These are phyloP conservation scores for Campoletis raptor DNA, from an alignment of 2,888 invertebrate genomes.

Conservation along the genomic window DNA sequence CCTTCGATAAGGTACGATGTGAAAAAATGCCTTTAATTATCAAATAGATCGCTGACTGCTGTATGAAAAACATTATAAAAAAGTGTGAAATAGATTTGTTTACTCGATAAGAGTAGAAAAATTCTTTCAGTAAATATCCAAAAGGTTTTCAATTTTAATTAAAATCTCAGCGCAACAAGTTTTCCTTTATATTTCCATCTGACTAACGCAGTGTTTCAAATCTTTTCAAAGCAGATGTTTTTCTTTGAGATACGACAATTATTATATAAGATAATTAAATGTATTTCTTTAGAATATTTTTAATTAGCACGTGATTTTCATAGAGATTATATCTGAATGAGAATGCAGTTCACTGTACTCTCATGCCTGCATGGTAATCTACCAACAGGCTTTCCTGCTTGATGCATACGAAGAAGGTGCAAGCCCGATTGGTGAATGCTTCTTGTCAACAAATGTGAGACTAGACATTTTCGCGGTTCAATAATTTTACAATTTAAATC, in stretches of 20 bases:
- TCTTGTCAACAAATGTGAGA: not conserved
- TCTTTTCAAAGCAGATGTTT: not conserved
- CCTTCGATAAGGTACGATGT: not conserved
- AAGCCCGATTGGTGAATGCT: not conserved
- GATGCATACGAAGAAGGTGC: not conserved
- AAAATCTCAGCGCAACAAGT: not conserved
- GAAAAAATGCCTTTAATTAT: no score
- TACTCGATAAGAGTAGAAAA: not conserved
- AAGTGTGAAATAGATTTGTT: not conserved
- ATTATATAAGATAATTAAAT: not conserved
- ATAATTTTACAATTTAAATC: not conserved
- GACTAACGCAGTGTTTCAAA: not conserved
- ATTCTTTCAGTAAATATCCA: no score
- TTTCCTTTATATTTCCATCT: not conserved
- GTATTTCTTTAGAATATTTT: not conserved
- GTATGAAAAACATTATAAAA: not conserved
- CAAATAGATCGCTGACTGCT: not conserved
- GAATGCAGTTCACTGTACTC: constrained; percentile 36
- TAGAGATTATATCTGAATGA: constrained; percentile 10
- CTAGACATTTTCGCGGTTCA: not conserved
- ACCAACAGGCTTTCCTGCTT: constrained; percentile 34
- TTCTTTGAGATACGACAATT: not conserved
- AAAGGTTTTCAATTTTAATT: not conserved
- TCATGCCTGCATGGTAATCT: constrained; percentile 42
- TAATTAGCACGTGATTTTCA: not conserved